Evolutionary conservation across 2,888 invertebrate species (phyloP).

Genomic region (Cylloceria caligata): DNA sequence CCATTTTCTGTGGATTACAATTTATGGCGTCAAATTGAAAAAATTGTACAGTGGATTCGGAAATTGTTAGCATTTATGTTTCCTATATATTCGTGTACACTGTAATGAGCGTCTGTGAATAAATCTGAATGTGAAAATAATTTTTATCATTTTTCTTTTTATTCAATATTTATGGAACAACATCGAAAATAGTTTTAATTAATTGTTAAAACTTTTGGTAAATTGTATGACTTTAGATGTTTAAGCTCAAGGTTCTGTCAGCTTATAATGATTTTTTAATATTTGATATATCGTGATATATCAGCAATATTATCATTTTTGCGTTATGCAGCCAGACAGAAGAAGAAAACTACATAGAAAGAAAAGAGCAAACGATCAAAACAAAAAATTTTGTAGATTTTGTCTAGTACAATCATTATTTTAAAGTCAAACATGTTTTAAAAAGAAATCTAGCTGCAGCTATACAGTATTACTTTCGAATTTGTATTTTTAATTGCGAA

Average conservation of each 20-base stretch:
- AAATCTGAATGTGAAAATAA: not conserved
- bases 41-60: not conserved
- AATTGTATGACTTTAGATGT: too few species aligned
- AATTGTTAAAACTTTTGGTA: too few species aligned
- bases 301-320: not conserved
- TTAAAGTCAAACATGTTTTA: too few species aligned
- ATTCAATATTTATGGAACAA: too few species aligned
- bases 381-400: too few species aligned
- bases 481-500: too few species aligned
- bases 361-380: conserved; percentile 8
- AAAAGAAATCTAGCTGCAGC: too few species aligned
- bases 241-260: too few species aligned
- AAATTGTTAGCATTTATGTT: conserved; percentile 40
- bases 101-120: not conserved
- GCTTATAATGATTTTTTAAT: too few species aligned
- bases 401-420: too few species aligned
- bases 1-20: conserved; percentile 33
- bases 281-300: not conserved
- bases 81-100: conserved; percentile 21
- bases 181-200: too few species aligned
- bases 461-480: too few species aligned
- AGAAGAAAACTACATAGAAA: not conserved
- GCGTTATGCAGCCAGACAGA: not conserved
- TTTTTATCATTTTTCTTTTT: not conserved
- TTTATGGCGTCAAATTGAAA: not conserved